Base-by-base conservation (phyloP, 1,140 invertebrate species). In the Plodia interpunctella region DNA sequence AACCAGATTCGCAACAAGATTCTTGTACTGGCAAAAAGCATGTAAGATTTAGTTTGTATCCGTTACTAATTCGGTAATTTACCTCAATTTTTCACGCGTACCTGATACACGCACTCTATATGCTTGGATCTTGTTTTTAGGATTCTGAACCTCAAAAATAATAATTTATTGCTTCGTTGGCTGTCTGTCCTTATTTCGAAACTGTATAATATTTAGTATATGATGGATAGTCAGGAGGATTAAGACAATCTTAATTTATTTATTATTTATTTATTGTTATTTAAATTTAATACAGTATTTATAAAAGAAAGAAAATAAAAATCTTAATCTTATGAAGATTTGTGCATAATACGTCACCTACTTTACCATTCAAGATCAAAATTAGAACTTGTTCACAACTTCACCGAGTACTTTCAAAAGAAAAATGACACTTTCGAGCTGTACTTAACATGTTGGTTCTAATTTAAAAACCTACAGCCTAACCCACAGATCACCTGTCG, bases 11-110 rank as follows among this genome's bases (percentile, higher is more conserved):
- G 65, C 61, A 57, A 62, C 68, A 61, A 58, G 52, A 62, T 57
- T 30, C 44, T 60, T 38, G 51, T 20, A 51, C 57, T 32, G 57
- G 60, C 59, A 69, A 73, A 71, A 68, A 76, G 69, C 76, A 72
- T 76, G 57, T n/a, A 70, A 53, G 63, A 77, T 78, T 65, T 74
- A 71, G 68, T 66, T 72, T 60, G 65, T 54, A 35, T 30, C 65
- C 64, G 52, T 69, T 54, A 59, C 60, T 49, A 74, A 76, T 68
- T 52, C 56, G 51, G 10, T 20, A 55, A 57, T 57, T 50, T 44
- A 50, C 30, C 20, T 20, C 44, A 8, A 57, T 57, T 49, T 57
- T 49, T 49, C 52, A 49, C 20, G 52, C 59, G 38, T 51, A 55
- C 66, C n/a, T n/a, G n/a, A 15, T 15, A 2, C 38, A 2, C 15